Percentiles rank a stretch among this genome's conserved stretches.
Evolutionary conservation across 2,888 invertebrate genomes (phyloP).

Genomic region (Liopterus haemorrhoidalis): DNA sequence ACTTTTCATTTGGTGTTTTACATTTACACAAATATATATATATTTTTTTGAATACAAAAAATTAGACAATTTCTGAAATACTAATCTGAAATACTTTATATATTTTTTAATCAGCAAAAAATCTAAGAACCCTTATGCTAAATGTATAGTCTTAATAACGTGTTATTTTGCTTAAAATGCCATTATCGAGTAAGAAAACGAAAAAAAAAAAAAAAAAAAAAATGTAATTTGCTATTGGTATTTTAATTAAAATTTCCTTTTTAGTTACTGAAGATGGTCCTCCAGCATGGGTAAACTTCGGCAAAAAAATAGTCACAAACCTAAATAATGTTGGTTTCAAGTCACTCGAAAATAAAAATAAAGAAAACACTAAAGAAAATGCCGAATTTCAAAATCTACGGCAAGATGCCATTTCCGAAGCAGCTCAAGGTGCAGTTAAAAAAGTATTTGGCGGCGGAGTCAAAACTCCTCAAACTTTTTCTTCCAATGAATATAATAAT

Average conservation of each 20-base stretch:
- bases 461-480: slow-evolving; percentile 41
- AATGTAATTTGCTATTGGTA: no score
- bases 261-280: slow-evolving; percentile 70
- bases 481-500: slow-evolving; percentile 6
- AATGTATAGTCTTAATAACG: no score
- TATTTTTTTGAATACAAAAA: no score
- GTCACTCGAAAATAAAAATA: slow-evolving; percentile 56
- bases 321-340: slow-evolving; percentile 61
- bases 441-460: slow-evolving; percentile 53
- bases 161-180: no score
- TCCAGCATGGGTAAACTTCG: slow-evolving; percentile 89
- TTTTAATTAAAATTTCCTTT: slow-evolving; percentile 7
- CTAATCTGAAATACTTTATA: slow-evolving; percentile 4
- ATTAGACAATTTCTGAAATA: no score
- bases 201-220: no score
- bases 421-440: slow-evolving; percentile 58
- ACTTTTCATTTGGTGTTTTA: no score
- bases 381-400: slow-evolving; percentile 85
- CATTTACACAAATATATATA: no score
- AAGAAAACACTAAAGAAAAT: slow-evolving; percentile 62
- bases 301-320: slow-evolving; percentile 62
- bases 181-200: no score
- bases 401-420: slow-evolving; percentile 84
- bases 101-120: slow-evolving; percentile 11
- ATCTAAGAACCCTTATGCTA: no score